Percentiles rank a stretch among this genome's conserved stretches.
phyloP scores from a whole-genome alignment of 2,888 invertebrate species.

The Cosmopolites sordidus region DNA sequence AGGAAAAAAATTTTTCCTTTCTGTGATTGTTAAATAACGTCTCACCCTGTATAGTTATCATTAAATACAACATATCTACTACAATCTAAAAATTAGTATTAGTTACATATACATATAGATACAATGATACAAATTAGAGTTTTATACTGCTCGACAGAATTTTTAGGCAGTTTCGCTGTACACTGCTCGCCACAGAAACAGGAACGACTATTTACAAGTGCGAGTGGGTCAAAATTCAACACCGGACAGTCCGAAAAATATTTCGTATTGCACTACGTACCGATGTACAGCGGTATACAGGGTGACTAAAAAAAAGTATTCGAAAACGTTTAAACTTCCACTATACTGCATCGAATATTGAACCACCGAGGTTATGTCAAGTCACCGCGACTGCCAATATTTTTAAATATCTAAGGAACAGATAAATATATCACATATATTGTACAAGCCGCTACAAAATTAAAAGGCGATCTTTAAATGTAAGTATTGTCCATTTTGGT shows the following conservation, averaged over 20 bases:
- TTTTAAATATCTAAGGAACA: conserved; percentile 21
- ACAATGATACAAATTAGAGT: conserved; percentile 27
- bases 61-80: conserved; percentile 2
- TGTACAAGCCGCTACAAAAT: conserved; percentile 21
- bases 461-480: conserved; percentile 20
- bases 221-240: not conserved
- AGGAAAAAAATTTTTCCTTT: not conserved
- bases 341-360: too few species aligned
- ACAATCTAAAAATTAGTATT: conserved; percentile 1
- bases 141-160: conserved; percentile 19
- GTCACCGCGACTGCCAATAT: conserved; percentile 3
- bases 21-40: too few species aligned
- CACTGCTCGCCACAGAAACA: conserved; percentile 7
- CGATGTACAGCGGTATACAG: not conserved
- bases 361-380: too few species aligned
- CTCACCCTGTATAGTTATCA: conserved; percentile 1
- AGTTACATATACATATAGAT: conserved; percentile 23
- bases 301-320: too few species aligned
- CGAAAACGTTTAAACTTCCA: too few species aligned
- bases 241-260: not conserved
- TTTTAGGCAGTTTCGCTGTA: conserved; percentile 11
- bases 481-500: conserved; percentile 28
- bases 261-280: not conserved
- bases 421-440: conserved; percentile 25
- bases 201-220: conserved; percentile 1